phyloP scores from a whole-genome alignment of 2,888 invertebrate genomes.

The Oithona nana region DNA sequence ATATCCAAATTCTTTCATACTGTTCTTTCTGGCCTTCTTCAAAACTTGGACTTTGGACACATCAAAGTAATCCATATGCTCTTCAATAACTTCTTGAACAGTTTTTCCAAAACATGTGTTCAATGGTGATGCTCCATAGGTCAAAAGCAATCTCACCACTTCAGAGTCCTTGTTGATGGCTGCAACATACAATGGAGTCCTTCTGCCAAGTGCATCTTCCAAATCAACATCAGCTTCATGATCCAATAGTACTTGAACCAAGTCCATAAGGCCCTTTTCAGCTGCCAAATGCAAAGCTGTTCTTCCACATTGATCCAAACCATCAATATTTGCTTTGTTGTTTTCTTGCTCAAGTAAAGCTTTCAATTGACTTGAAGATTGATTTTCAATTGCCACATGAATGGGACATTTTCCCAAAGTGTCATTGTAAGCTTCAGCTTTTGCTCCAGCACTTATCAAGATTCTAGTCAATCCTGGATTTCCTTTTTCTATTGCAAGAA shows the following conservation, averaged over 20 bases:
- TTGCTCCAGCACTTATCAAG: slow-evolving; percentile 9
- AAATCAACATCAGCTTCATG: background rate
- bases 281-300: slow-evolving; percentile 11
- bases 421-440: slow-evolving; percentile 13
- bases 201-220: slow-evolving; percentile 7
- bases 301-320: background rate
- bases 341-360: background rate
- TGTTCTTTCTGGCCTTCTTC: background rate
- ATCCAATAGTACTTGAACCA: background rate
- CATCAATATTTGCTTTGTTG: background rate
- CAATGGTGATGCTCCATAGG: background rate
- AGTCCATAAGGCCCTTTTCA: background rate
- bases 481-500: background rate
- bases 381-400: slow-evolving; percentile 10
- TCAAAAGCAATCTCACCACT: background rate
- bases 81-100: background rate
- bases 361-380: background rate
- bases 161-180: background rate
- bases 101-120: background rate
- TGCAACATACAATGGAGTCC: slow-evolving; percentile 14
- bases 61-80: background rate
- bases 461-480: background rate
- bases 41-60: background rate
- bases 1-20: background rate
- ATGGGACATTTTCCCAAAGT: background rate